These are phyloP conservation scores for Chrysodeixis includens DNA, from an alignment of 2,888 invertebrate genomes.

Conservation along the genomic window DNA sequence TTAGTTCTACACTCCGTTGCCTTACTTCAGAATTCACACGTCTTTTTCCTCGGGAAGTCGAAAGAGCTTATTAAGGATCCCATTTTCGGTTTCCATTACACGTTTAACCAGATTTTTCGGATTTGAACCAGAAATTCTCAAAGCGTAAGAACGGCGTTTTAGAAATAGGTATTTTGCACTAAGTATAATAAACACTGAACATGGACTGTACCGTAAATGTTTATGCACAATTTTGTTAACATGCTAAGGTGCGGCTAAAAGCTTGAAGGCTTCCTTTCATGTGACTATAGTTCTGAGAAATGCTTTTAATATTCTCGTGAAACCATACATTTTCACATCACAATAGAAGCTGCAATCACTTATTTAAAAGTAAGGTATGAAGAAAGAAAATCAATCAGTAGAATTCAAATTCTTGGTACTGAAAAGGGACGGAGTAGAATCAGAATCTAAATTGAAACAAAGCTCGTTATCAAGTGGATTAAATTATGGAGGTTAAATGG, in stretches of 20 bases:
- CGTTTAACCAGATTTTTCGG: conserved; percentile 17
- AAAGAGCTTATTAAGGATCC: conserved; percentile 13
- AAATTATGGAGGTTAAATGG: background rate
- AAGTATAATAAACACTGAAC: conserved; percentile 28
- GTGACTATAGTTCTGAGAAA: conserved; percentile 25
- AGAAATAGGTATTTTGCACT: conserved; percentile 24
- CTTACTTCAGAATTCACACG: conserved; percentile 20
- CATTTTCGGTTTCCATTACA: conserved; percentile 9
- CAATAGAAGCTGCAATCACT: conserved; percentile 19
- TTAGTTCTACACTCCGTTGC: background rate
- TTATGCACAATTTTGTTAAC: conserved; percentile 36
- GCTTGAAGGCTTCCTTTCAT: conserved; percentile 13
- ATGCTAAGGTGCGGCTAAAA: conserved; percentile 34
- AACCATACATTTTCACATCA: conserved; percentile 21
- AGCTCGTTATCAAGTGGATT: background rate
- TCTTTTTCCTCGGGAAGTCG: background rate
- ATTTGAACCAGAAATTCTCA: background rate
- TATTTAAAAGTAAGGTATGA: background rate
- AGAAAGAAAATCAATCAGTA: background rate
- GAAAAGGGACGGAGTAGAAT: too few relatives aligned
- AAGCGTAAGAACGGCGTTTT: background rate
- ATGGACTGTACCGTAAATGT: conserved; percentile 20
- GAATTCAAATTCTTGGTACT: background rate
- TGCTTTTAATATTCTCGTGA: conserved; percentile 20
- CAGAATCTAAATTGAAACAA: conserved; percentile 4